Base-by-base conservation (phyloP, 2,113 vertebrate species). In the Tauraco erythrolophus region DNA sequence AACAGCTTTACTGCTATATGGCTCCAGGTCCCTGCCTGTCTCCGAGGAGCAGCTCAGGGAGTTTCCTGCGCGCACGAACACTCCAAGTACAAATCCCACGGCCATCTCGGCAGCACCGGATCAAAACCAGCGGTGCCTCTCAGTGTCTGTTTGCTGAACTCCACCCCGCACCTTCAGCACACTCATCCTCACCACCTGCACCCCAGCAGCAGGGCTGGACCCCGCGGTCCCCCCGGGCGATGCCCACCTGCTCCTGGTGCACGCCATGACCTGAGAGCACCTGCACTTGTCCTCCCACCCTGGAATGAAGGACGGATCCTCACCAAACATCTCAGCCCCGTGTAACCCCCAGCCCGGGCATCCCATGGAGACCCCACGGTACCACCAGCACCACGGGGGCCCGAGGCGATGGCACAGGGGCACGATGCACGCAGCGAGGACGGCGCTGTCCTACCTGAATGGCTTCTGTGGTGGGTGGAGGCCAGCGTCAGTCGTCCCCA, bases 401-500 rank as follows among this genome's bases (percentile, higher is more conserved):
- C 25, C 27, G 3, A 28, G 14, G n/a, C 1, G 11, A 33, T 2
- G 1, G n/a, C 62, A 19, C 41, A 30, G 16, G 37, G 18, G 11
- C 1, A 4, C 0, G n/a, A 33, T 1, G 7, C 24, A 9, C 1
- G 0, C 9, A 50, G 75, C 1, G 1, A 45, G 77, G 83, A 45
- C 0, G 1, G 19, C 0, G 0, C 16, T 65, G 54, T 33, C 98
- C 75, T 98, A 99, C 99, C 99, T 98, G 99, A 98, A 98, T 99
- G 99, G 97, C 98, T 99, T 95, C 99, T 98, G 97, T 99, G 98
- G 4, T 97, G 98, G 39, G 97, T 97, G 58, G 98, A 98, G 66
- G 99, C 98, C 86, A 98, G 97, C 22, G 98, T 98, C 97, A 99
- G 97, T 93, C 98, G 98, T 98, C 98, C 99, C 98, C 99, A 99